Conservation (phyloP, 2,888 invertebrate genomes). For the Lasioglossum villosulum region DNA sequence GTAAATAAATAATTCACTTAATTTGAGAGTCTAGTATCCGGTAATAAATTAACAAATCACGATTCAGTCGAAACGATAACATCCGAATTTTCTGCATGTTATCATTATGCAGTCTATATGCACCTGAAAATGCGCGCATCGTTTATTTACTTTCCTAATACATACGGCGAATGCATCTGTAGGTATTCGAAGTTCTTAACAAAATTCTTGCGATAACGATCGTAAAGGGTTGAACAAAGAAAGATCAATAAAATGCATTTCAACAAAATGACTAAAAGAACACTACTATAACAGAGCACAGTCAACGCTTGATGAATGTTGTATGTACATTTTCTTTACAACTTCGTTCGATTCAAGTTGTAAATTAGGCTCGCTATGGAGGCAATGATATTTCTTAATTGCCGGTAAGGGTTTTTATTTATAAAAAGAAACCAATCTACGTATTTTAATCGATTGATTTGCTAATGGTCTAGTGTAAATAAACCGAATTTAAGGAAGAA, state of each 20-base stretch:
- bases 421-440: not conserved
- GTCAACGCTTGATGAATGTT: slow-evolving; percentile 8
- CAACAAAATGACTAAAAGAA: slow-evolving; percentile 35
- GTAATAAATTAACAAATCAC: slow-evolving; percentile 23
- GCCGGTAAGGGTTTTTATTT: not conserved
- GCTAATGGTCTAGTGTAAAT: not conserved
- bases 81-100: slow-evolving; percentile 37
- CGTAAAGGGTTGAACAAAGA: slow-evolving; percentile 18
- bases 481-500: not conserved
- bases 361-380: slow-evolving; percentile 29
- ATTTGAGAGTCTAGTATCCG: slow-evolving; percentile 26
- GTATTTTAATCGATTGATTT: not conserved
- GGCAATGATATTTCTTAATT: not conserved
- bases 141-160: slow-evolving; percentile 27
- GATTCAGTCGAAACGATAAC: slow-evolving; percentile 54
- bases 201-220: not conserved
- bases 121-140: slow-evolving; percentile 68
- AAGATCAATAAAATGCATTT: slow-evolving; percentile 51
- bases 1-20: slow-evolving; percentile 53
- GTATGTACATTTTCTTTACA: not conserved
- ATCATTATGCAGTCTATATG: slow-evolving; percentile 65
- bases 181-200: slow-evolving; percentile 8
- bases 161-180: slow-evolving; percentile 12
- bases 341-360: not conserved
- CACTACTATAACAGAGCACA: slow-evolving; percentile 14